Evolutionary conservation across 2,113 vertebrate species (phyloP), one percentile per base, ranked within the genome.

Genomic region (Rhombomys opimus): DNA sequence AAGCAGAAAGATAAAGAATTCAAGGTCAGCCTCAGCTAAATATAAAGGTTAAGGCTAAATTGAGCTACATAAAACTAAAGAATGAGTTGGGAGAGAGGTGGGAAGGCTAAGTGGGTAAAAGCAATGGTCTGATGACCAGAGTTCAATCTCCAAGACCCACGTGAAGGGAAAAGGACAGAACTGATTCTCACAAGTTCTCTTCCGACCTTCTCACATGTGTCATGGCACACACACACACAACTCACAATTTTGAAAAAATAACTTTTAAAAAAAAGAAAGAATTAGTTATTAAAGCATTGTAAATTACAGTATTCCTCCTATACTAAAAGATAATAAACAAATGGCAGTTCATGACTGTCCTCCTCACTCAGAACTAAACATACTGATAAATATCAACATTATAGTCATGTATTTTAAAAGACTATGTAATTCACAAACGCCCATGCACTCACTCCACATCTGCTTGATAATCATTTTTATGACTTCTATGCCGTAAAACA

Each of bases 261-360:
- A 65, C 65, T 14, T 46, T 85, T 46, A 5, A 46, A 46, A 15
- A 17, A 65, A 50, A 68, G 17, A 22, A 7, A 87, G 27, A 38
- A 57, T 72, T 10, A n/a, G 38, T 85, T 96, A 88, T 94, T 54
- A 87, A 96, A 46, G 13, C 8, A 75, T 87, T 93, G 85, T 72
- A 57, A 89, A 61, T 95, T 85, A 76, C 2, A 78, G 41, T 80
- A 76, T 17, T 84, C 38, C 3, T 41, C 23, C 41, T 63, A 50
- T 70, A 95, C 87, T 90, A 90, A 95, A 87, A 72, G 87, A 87
- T 38, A 38, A n/a, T 50, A 84, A 85, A 46, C 1, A 84, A 70
- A 65, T 90, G 41, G 6, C 86, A 93, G 5, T 70, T 25, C 23
- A 25, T 87, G 9, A 77, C 59, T 84, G 30, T 88, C 63, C 38